Evolutionary conservation across 1,140 invertebrate genomes (phyloP), one percentile per base, ranked within the genome.

Genomic region (Metopolophium dirhodum): DNA sequence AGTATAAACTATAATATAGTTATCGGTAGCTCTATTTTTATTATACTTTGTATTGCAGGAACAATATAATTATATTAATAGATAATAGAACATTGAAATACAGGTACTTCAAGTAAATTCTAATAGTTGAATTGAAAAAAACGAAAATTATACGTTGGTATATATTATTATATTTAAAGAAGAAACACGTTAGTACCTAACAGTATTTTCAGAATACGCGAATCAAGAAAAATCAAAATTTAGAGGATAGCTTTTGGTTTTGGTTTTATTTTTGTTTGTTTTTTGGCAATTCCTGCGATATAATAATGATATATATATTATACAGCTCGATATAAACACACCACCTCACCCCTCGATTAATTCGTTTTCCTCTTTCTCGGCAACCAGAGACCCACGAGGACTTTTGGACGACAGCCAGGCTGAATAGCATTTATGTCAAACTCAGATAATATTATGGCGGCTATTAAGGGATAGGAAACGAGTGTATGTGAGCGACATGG

Each of bases 391-490:
- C 77, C 49, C 49, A 35, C 49, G 54, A 35, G 91, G 91, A 86
- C 91, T 86, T 86, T 93, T 93, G 91, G 91, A 93, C 91, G 91
- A 93, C 91, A 93, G 45, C 91, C 91, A 93, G 91, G 68, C 68
- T 85, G 82, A 93, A 93, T 93, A 93, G 82, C 82, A 54, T 93
- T 93, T 93, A 85, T 86, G 91, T 93, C 91, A 93, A 93, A 93
- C 91, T 93, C 91, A 93, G 91, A 93, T 49, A 86, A 93, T 93
- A 93, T 93, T 93, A 93, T 93, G 82, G 91, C 37, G 82, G 82
- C 91, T 93, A 93, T 93, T 93, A 93, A 83, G 82, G 91, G 91
- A 83, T 86, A 37, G 77, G 23, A 57, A 89, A 68, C 89, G 89
- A 90, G 77, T 93, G 91, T 54, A 26, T 93, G 91, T 49, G 61